Evolutionary conservation across 2,113 vertebrate species (phyloP), one percentile per base, ranked within the genome.

Genomic region (Potamarius usumacintae): DNA sequence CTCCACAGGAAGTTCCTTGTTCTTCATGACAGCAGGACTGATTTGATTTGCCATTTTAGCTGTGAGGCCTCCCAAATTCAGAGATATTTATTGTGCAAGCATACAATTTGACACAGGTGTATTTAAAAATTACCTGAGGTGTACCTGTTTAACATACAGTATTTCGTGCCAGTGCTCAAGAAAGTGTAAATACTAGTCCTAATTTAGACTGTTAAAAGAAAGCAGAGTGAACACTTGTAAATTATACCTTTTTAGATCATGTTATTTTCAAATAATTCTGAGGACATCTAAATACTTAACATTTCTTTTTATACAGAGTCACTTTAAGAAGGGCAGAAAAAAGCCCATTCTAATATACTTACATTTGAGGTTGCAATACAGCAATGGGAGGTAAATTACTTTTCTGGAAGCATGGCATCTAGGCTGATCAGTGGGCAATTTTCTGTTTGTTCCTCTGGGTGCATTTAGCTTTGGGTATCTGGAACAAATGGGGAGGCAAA

Each of bases 391-490:
- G 22, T 53, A 53, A 27, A 50, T 1, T 12, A 4, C 5, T 42
- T 81, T 81, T 80, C 25, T 1, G 52, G 14, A 81, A 22, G 30
- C 15, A 12, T 2, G 57, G 8, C 5, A 77, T 80, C 27, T 55
- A 63, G 50, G 14, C 14, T 27, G 8, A 63, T 48, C 58, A 3
- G 5, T 79, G 48, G 27, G 50, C 10, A 2, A 18, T 67, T 86
- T 80, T 79, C 76, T 55, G 60, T 22, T 34, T 3, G 0, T 79
- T 76, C 17, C 50, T 27, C 85, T 25, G 27, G 77, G 76, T 57
- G 52, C 18, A 1, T 86, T 86, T 69, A 53, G 77, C 63, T 81
- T 30, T 71, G 63, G 65, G 27, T 81, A 22, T 48, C 63, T 71
- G 65, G 12, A 67, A 27, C 27, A 67, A 76, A 71, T 22, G 52